Base-by-base conservation (phyloP, 2,113 vertebrate genomes). In the Thunnus maccoyii region DNA sequence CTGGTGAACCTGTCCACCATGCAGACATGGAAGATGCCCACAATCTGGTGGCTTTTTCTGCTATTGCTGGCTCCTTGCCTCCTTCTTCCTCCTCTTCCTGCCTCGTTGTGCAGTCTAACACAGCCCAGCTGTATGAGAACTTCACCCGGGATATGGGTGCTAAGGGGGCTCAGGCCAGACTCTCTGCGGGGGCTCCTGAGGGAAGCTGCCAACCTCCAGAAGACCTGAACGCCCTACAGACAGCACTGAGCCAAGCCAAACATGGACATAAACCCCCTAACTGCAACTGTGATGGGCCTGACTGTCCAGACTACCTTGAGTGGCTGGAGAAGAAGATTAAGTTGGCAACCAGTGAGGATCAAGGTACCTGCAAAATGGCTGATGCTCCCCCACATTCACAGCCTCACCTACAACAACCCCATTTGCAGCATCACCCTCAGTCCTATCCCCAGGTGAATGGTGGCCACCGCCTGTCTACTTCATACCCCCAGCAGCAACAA, bases 301-400 rank as follows among this genome's bases (percentile, higher is more conserved):
- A 99, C 80, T 99, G 98, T 92, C 98, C 98, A 0, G 98, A 99
- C 93, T 99, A 99, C 95, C 96, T 99, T 92, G 97, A 99, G 87
- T 99, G 98, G 98, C 93, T 99, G 90, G 96, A 99, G 92, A 98
- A 96, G 81, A 99, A 98, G 93, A 99, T 99, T 87, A 96, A 97
- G 91, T 94, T 95, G 44, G 96, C 96, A 73, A 86, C 88, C 0
- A 88, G 81, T 5, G 94, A 94, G 47, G 94, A 82, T 66, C 92
- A 90, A 0, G 86, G 89, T 0, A 72, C 87, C 2, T 91, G 78
- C 80, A 94, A 92, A 52, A 88, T 72, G 25, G 46, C 72, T 32
- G 82, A 87, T 72, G 66, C 72, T 44, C 72, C 86, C 44, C 78
- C 78, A 74, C 83, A 89, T 32, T 30, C 69, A 70, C 86, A 94